These are phyloP conservation scores for Anoplophora glabripennis DNA, from an alignment of 1,140 invertebrate species.

Conservation along the genomic window DNA sequence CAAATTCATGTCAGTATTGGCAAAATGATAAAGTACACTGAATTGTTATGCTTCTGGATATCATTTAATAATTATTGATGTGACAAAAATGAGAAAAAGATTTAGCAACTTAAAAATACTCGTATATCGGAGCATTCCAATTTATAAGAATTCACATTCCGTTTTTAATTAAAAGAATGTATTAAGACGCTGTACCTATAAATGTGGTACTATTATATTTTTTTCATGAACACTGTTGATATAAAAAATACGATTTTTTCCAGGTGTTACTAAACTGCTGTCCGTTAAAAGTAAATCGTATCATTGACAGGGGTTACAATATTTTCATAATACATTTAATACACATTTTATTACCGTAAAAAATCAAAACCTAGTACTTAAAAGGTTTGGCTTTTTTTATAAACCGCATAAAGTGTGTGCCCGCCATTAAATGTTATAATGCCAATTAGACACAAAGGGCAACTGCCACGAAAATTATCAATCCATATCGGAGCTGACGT, in stretches of 20 bases:
- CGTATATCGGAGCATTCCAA: no score
- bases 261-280: neutral
- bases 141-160: no score
- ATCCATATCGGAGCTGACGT: constrained; percentile 30
- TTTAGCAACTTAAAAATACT: no score
- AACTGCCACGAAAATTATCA: constrained; percentile 31
- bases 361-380: constrained; percentile 12
- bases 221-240: no score
- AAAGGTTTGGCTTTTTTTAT: constrained; percentile 6
- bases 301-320: neutral
- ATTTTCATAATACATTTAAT: constrained; percentile 9
- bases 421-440: constrained; percentile 31
- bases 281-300: constrained; percentile 6
- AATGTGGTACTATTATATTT: no score
- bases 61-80: no score
- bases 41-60: no score
- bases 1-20: no score
- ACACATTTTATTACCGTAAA: constrained; percentile 15
- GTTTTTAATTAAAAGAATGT: no score
- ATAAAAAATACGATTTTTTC: neutral
- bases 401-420: constrained; percentile 9
- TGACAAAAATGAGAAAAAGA: no score
- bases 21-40: no score
- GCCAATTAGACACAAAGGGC: constrained; percentile 30
- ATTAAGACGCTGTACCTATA: no score